Percentiles rank a stretch among this genome's conserved stretches.
phyloP scores from a whole-genome alignment of 2,888 invertebrate genomes.

The Drosophila paramelanica region DNA sequence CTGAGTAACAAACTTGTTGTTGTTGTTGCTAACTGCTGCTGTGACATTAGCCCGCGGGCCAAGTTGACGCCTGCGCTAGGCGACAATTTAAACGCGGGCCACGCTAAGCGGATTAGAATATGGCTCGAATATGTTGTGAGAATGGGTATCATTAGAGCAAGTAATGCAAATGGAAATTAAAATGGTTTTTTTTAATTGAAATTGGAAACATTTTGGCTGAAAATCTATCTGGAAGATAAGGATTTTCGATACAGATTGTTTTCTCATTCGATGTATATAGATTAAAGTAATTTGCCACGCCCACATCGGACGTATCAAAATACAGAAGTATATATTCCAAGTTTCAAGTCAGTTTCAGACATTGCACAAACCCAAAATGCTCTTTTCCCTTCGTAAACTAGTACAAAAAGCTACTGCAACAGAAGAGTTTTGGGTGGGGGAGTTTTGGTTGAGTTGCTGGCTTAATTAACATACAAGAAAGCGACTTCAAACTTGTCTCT shows the following conservation, averaged over 20 bases:
- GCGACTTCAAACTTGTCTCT: constrained; percentile 78
- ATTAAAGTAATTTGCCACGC: no score
- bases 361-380: no score
- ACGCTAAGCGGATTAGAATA: constrained; percentile 66
- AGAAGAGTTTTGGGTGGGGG: constrained; percentile 10
- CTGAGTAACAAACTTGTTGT: constrained; percentile 10
- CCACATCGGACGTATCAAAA: no score
- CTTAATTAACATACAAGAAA: constrained; percentile 76
- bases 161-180: constrained; percentile 7
- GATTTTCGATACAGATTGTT: no score
- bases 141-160: background rate
- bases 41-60: constrained; percentile 52
- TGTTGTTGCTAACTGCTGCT: constrained; percentile 26
- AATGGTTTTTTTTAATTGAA: constrained; percentile 26
- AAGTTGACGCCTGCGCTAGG: constrained; percentile 59
- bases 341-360: no score
- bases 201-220: constrained; percentile 5
- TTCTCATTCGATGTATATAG: no score
- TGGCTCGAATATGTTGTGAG: constrained; percentile 7
- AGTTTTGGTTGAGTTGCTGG: constrained; percentile 4
- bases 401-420: constrained; percentile 63
- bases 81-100: constrained; percentile 51
- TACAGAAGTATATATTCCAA: no score
- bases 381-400: background rate
- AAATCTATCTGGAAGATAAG: no score